Evolutionary conservation across 2,888 invertebrate species (phyloP).

Genomic region (Rhyacophila evoluta): DNA sequence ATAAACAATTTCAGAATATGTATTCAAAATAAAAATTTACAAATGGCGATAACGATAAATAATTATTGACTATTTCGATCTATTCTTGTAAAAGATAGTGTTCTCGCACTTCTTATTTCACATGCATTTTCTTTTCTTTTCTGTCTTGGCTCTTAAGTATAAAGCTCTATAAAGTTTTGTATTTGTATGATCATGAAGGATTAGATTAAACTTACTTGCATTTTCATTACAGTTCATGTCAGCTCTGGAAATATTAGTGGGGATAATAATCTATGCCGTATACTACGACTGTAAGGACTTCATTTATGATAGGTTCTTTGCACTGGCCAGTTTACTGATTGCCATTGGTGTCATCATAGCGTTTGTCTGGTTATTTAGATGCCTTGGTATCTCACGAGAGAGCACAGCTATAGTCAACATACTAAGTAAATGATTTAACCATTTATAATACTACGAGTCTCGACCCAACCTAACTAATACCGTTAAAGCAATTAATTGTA

Average conservation of each 20-base stretch:
- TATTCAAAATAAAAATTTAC: too few relatives aligned
- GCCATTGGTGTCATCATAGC: slow-evolving; percentile 87
- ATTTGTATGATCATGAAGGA: too few relatives aligned
- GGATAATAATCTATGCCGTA: slow-evolving; percentile 78
- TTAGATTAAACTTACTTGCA: too few relatives aligned
- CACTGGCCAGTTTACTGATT: slow-evolving; percentile 86
- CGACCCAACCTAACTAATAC: not conserved
- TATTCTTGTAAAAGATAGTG: too few relatives aligned
- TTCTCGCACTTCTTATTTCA: too few relatives aligned
- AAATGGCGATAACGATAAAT: too few relatives aligned
- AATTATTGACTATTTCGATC: too few relatives aligned
- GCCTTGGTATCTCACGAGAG: slow-evolving; percentile 90
- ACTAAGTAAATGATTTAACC: slow-evolving; percentile 70
- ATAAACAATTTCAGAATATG: too few relatives aligned
- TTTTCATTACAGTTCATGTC: slow-evolving; percentile 75
- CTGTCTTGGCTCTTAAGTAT: too few relatives aligned
- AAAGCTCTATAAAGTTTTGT: too few relatives aligned
- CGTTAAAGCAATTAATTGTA: too few relatives aligned
- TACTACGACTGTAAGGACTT: slow-evolving; percentile 82
- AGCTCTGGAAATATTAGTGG: slow-evolving; percentile 78
- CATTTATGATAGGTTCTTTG: slow-evolving; percentile 81
- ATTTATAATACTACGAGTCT: slow-evolving; percentile 22
- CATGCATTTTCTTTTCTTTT: too few relatives aligned
- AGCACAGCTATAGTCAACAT: slow-evolving; percentile 87
- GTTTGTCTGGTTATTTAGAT: slow-evolving; percentile 88